phyloP scores from a whole-genome alignment of 1,140 invertebrate species.

The Trypoxylus dichotomus region DNA sequence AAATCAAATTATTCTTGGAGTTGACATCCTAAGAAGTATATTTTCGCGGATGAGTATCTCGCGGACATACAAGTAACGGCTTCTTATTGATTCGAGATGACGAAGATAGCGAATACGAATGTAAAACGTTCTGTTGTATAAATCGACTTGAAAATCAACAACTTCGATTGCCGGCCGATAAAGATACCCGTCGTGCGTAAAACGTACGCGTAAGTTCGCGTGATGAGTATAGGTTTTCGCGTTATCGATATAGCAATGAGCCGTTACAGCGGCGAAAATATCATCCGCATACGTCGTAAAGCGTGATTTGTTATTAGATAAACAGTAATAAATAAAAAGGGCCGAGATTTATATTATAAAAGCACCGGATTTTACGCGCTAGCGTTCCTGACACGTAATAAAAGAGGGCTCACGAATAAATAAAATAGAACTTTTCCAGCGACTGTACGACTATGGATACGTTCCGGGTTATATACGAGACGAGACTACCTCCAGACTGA shows the following conservation, averaged over 20 bases:
- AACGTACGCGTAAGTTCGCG: neutral
- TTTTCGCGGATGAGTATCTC: no score
- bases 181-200: neutral
- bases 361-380: constrained; percentile 2
- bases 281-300: constrained; percentile 12
- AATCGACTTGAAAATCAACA: neutral
- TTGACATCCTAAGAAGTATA: no score
- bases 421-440: neutral
- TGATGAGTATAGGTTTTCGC: neutral
- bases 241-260: constrained; percentile 9
- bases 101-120: no score
- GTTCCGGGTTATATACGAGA: no score
- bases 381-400: constrained; percentile 10
- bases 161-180: neutral
- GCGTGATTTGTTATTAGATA: constrained; percentile 20
- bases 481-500: no score
- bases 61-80: no score
- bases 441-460: neutral
- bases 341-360: constrained; percentile 5
- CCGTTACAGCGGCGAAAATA: constrained; percentile 12
- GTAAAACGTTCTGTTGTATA: neutral
- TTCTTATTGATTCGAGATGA: no score
- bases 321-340: constrained; percentile 20
- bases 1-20: no score
- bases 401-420: neutral